A percentile compares a stretch with the other conserved stretches of the same genome.
Evolutionary conservation across 2,888 invertebrate genomes (phyloP).

Genomic region (Andrena camellia): DNA sequence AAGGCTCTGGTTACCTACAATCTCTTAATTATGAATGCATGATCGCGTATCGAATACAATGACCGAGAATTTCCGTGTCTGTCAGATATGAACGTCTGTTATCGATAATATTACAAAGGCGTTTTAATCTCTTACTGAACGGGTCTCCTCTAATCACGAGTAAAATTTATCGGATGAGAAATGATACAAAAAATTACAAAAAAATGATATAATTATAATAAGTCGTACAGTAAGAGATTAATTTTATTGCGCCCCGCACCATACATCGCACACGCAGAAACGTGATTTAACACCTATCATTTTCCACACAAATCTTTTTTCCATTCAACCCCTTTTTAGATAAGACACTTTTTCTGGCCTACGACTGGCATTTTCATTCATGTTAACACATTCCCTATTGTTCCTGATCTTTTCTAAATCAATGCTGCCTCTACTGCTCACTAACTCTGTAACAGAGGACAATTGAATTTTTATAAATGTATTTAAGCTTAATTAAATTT

Average conservation of each 20-base stretch:
- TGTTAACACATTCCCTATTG: too few species aligned
- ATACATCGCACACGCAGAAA: neutral
- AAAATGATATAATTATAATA: too few species aligned
- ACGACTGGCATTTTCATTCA: too few species aligned
- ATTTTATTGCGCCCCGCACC: neutral
- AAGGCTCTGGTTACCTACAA: constrained; percentile 44
- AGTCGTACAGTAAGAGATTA: neutral
- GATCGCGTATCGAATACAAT: constrained; percentile 15
- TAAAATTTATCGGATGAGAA: too few species aligned
- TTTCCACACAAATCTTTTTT: neutral
- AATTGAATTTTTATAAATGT: too few species aligned
- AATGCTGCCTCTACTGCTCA: too few species aligned
- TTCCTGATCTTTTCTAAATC: too few species aligned
- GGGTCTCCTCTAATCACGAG: neutral
- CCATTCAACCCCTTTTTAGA: too few species aligned
- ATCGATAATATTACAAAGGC: neutral
- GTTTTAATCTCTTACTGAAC: neutral
- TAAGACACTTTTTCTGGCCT: too few species aligned
- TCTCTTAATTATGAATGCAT: constrained; percentile 50
- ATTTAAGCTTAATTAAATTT: too few species aligned
- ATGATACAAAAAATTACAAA: too few species aligned
- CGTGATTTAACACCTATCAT: neutral
- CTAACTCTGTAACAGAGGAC: too few species aligned
- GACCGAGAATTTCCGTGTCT: constrained; percentile 1
- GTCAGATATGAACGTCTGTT: neutral